Conservation (phyloP, 64 coral and sea anemone species). For the Dendrophyllia cribrosa region DNA sequence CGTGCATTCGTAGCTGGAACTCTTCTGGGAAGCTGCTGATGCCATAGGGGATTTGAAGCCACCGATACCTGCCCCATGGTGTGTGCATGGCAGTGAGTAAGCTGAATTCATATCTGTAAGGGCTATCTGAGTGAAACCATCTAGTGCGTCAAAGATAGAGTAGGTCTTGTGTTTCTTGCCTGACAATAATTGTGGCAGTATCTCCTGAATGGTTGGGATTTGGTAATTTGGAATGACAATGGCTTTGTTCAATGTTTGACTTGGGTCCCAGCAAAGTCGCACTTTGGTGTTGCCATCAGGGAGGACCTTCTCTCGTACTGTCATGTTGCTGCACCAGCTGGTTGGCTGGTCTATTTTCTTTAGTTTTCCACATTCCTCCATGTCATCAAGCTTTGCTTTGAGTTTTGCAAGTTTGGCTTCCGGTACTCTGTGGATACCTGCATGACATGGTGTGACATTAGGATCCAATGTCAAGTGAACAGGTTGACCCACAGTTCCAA, state of each 20-base stretch:
- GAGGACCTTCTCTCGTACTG: conserved; percentile 18
- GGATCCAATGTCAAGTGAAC: too few relatives aligned
- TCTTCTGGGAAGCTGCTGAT: conserved; percentile 35
- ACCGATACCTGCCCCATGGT: conserved; percentile 44
- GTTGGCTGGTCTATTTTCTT: conserved; percentile 48
- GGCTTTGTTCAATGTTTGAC: conserved; percentile 25
- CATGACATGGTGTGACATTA: too few relatives aligned
- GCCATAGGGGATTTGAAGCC: conserved; percentile 22
- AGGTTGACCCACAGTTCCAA: too few relatives aligned
- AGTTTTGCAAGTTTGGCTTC: conserved; percentile 28
- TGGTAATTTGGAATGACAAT: background rate
- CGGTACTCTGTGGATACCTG: background rate
- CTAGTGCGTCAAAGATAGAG: conserved; percentile 15
- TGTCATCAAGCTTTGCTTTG: background rate
- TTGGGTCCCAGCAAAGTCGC: conserved; percentile 34
- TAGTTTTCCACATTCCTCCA: conserved; percentile 6
- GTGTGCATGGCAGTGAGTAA: conserved; percentile 48
- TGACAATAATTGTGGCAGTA: background rate
- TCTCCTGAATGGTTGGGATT: background rate
- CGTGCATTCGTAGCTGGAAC: conserved; percentile 42
- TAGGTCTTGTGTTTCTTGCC: conserved; percentile 9
- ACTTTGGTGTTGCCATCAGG: conserved; percentile 27
- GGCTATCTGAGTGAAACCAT: conserved; percentile 47
- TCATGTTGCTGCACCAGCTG: conserved; percentile 46
- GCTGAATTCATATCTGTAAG: conserved; percentile 48